These are phyloP conservation scores for Vulpes vulpes DNA, from an alignment of 2,113 vertebrate genomes.

Conservation along the genomic window DNA sequence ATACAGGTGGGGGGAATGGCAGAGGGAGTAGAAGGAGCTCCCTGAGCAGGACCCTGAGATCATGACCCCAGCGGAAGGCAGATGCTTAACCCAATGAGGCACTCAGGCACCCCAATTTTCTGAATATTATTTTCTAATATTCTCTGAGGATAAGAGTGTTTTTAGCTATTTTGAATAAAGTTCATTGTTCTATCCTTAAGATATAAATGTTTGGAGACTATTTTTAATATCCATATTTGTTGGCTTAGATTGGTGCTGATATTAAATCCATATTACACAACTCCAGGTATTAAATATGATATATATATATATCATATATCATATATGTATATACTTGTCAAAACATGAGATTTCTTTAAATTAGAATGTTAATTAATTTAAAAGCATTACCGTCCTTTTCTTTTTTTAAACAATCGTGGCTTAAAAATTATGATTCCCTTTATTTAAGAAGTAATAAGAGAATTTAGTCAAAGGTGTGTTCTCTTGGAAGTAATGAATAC, in stretches of 20 bases:
- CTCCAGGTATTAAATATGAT: background rate
- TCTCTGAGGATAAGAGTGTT: background rate
- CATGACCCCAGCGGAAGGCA: background rate
- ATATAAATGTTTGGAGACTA: background rate
- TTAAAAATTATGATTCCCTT: background rate
- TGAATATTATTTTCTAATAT: background rate
- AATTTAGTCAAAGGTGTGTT: background rate
- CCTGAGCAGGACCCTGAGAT: background rate
- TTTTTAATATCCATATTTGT: background rate
- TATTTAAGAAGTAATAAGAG: background rate
- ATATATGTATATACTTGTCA: background rate
- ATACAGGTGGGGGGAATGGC: background rate
- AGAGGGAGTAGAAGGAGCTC: background rate
- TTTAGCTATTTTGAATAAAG: background rate
- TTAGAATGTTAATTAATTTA: slow-evolving; percentile 16
- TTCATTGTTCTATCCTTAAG: slow-evolving; percentile 5
- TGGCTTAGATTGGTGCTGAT: background rate
- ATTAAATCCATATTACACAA: background rate
- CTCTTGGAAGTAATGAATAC: background rate
- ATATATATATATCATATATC: background rate
- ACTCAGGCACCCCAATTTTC: background rate
- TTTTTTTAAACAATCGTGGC: background rate
- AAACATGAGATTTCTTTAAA: slow-evolving; percentile 2
- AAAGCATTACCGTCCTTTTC: background rate
- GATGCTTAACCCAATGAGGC: background rate